Conservation (phyloP, 2,797 vertebrate species). For the Gobio occitaniae region DNA sequence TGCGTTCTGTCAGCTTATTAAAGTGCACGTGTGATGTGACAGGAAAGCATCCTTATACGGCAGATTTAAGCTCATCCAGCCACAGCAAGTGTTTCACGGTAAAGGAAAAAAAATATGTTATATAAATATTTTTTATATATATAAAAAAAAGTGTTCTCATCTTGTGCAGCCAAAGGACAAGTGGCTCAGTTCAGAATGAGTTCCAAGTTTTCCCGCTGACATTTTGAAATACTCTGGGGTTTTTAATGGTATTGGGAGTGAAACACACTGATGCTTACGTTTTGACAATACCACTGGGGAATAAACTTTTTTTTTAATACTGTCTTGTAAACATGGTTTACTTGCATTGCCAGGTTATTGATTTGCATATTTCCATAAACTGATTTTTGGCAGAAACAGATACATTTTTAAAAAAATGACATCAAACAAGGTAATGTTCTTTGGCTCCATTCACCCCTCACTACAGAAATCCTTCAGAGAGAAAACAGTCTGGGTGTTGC, state of each 20-base stretch:
- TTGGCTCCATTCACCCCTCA: not conserved
- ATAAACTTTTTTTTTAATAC: not conserved
- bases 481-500: slow-evolving; percentile 18
- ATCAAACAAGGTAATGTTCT: not conserved
- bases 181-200: not conserved
- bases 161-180: not conserved
- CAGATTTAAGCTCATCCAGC: not conserved
- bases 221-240: not conserved
- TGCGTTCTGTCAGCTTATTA: not conserved
- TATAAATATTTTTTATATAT: too few relatives aligned
- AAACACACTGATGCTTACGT: not conserved
- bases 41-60: not conserved
- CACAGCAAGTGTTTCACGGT: not conserved
- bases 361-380: not conserved
- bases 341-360: not conserved
- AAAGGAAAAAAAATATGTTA: not conserved
- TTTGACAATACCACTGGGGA: not conserved
- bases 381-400: not conserved
- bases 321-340: not conserved
- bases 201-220: not conserved
- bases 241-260: not conserved
- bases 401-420: not conserved
- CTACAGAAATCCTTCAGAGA: slow-evolving; percentile 6
- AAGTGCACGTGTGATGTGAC: not conserved
- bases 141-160: not conserved